Base-by-base conservation (phyloP, 2,797 vertebrate species). In the Streptopelia turtur region DNA sequence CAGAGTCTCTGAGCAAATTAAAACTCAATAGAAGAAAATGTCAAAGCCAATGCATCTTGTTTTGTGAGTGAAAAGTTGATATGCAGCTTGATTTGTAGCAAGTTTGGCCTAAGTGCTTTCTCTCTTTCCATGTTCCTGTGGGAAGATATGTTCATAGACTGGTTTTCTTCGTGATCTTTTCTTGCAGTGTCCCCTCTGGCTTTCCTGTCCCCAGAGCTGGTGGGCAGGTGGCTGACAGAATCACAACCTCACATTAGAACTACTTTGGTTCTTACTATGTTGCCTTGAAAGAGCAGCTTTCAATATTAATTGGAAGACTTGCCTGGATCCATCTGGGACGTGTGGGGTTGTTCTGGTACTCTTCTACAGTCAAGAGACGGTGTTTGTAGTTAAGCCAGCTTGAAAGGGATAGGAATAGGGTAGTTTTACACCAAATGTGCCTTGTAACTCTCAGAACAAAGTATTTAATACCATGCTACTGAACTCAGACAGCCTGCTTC, bases 211-310 rank as follows among this genome's bases (percentile, higher is more conserved):
- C 14, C 18, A 6, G 41, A 21, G 16, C 4, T 78, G 41, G 11
- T 61, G 49, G 31, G 27, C 17, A 63, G 60, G 39, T 11, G 9
- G 8, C 2, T 27, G 65, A 6, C 63, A 78, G 50, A 23, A 27
- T 10, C 8, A 3, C 21, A 64, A 2, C 16, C 6, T 64, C 16
- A 7, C 1, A 0, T 13, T 27, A 13, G 45, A 81, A 16, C 6
- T 22, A 0, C 31, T 83, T 79, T 6, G 9, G 12, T 33, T 83
- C 39, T 74, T 64, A 24, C 27, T 55, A 1, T 9, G 28, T 9
- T 83, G 53, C 39, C 49, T 41, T 12, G 35, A 35, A 65, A 65
- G 47, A 39, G 20, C 45, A 59, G 6, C 33, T 69, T 63, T 59
- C 20, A 16, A 20, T 1, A 16, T 16, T 69, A 68, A 24, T 28